phyloP scores from a whole-genome alignment of 2,797 vertebrate species.

The Schizopygopsis malacanthus region DNA sequence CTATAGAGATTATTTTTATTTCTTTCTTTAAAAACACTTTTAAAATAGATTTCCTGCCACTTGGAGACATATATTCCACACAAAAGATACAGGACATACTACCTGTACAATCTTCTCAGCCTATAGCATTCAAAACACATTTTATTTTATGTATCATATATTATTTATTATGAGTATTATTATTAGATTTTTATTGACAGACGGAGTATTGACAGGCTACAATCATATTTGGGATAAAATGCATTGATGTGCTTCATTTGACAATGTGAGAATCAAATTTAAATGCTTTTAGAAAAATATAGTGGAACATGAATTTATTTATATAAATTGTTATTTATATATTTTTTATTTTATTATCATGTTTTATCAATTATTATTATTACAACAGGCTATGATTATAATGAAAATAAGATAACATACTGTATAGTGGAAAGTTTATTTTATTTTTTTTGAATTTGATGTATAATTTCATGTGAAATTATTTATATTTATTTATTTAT shows the following conservation, averaged over 20 bases:
- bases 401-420: neutral
- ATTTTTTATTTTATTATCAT: neutral
- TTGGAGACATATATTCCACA: neutral
- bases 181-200: neutral
- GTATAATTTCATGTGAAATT: neutral
- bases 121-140: neutral
- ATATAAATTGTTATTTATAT: no score
- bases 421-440: neutral
- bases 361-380: neutral
- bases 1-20: neutral
- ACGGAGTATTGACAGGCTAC: neutral
- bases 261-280: neutral
- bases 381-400: neutral
- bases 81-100: neutral
- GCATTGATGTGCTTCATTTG: neutral
- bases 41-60: constrained; percentile 22
- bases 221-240: neutral
- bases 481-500: no score
- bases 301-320: neutral
- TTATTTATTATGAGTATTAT: neutral
- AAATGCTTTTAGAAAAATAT: neutral
- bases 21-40: constrained; percentile 16
- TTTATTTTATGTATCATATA: neutral
- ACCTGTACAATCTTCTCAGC: neutral
- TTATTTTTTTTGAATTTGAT: neutral